Conservation (phyloP, 92 coral and sea anemone species). For the Pocillopora grandis region DNA sequence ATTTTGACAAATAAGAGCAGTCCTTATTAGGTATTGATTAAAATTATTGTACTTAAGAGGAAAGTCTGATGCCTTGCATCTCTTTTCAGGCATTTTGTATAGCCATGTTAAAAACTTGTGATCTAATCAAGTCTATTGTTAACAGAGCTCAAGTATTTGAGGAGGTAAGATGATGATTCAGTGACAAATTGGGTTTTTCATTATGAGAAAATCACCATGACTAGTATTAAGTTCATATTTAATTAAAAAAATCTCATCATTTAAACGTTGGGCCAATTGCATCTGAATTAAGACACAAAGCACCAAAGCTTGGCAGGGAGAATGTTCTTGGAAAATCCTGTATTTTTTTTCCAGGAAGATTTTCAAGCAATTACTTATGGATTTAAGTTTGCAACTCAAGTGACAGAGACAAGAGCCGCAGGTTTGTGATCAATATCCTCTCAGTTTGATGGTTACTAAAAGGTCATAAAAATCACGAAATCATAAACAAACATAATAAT, state of each 20-base stretch:
- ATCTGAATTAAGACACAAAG: too few relatives aligned
- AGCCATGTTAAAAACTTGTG: constrained; percentile 88
- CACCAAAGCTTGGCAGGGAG: too few relatives aligned
- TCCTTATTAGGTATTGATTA: too few relatives aligned
- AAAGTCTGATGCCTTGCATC: background rate
- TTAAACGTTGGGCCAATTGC: too few relatives aligned
- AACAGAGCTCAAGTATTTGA: constrained; percentile 98
- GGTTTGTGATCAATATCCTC: constrained; percentile 44
- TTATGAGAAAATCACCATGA: too few relatives aligned
- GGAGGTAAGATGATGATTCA: constrained; percentile 57
- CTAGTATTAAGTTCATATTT: too few relatives aligned
- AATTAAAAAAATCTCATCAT: too few relatives aligned
- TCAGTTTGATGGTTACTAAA: background rate
- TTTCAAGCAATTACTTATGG: constrained; percentile 99
- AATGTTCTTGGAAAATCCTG: background rate
- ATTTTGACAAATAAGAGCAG: too few relatives aligned
- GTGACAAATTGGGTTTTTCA: too few relatives aligned
- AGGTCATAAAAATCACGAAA: background rate
- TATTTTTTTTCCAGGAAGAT: constrained; percentile 73
- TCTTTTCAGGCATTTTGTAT: constrained; percentile 89
- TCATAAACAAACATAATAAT: background rate
- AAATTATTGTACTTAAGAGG: too few relatives aligned
- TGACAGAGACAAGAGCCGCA: constrained; percentile 87
- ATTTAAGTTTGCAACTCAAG: constrained; percentile 87
- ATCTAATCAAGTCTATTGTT: constrained; percentile 78